phyloP scores from a whole-genome alignment of 2,113 vertebrate genomes.

The Sigmodon hispidus region DNA sequence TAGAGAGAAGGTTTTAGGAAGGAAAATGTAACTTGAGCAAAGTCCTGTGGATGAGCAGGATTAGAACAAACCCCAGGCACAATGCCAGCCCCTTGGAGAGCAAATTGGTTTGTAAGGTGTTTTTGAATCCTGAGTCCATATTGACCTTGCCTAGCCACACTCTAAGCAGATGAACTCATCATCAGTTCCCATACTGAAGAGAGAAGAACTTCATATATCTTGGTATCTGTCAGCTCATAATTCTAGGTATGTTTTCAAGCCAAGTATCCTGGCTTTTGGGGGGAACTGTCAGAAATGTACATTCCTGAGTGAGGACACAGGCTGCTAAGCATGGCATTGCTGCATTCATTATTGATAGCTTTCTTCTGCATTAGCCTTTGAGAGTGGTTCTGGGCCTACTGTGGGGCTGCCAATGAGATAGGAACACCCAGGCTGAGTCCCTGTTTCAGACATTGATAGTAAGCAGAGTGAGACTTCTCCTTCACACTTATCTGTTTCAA shows the following conservation, averaged over 20 bases:
- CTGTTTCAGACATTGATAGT: not conserved
- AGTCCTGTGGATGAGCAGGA: not conserved
- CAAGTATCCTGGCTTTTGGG: not conserved
- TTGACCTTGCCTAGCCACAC: not conserved
- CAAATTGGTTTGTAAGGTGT: not conserved
- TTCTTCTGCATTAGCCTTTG: conserved; percentile 17
- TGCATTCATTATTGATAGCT: conserved; percentile 11
- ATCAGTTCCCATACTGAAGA: not conserved
- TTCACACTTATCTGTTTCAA: not conserved
- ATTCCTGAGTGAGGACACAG: not conserved
- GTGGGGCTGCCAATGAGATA: not conserved
- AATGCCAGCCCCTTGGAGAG: not conserved
- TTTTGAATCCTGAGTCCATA: not conserved
- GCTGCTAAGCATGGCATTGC: not conserved
- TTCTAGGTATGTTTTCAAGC: not conserved
- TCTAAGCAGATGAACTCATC: not conserved
- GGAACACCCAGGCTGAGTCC: not conserved
- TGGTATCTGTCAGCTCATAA: not conserved
- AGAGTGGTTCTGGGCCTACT: not conserved
- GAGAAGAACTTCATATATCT: not conserved
- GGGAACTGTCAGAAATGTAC: not conserved
- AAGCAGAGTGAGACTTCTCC: not conserved
- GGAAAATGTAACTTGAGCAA: not conserved
- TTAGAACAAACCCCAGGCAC: not conserved
- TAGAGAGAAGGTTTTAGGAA: not conserved